Conservation (phyloP, 2,888 invertebrate species). For the Drosophila neutralis region DNA sequence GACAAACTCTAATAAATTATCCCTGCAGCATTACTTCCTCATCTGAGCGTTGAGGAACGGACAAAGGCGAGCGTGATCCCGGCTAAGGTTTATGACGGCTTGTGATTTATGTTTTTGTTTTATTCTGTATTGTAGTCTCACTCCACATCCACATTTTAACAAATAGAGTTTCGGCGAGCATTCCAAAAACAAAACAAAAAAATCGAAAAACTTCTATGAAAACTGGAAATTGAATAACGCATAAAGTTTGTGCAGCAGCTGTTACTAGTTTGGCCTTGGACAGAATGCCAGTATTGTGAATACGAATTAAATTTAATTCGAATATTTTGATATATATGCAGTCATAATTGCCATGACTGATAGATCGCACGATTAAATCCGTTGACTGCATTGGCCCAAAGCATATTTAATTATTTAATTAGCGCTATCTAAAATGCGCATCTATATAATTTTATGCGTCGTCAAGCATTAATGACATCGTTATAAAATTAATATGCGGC, state of each 20-base stretch:
- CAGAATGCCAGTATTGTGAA: background rate
- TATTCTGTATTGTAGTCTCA: constrained; percentile 11
- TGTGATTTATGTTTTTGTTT: constrained; percentile 49
- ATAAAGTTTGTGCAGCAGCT: constrained; percentile 31
- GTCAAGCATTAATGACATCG: constrained; percentile 71
- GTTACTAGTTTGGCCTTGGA: constrained; percentile 28
- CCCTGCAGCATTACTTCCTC: constrained; percentile 58
- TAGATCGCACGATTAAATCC: constrained; percentile 71
- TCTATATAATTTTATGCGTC: constrained; percentile 81
- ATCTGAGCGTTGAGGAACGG: constrained; percentile 43
- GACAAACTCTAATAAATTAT: constrained; percentile 40
- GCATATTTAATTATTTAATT: constrained; percentile 82
- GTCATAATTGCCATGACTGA: constrained; percentile 68
- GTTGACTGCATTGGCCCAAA: constrained; percentile 59
- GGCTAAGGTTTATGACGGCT: constrained; percentile 2
- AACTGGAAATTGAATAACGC: constrained; percentile 20
- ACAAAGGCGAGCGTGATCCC: constrained; percentile 9
- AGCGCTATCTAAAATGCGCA: constrained; percentile 74
- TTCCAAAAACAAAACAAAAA: constrained; percentile 23
- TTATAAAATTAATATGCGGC: constrained; percentile 71
- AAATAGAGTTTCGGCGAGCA: constrained; percentile 38
- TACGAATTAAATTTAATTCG: constrained; percentile 18
- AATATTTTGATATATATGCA: constrained; percentile 42
- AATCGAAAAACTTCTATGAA: background rate
- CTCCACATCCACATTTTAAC: constrained; percentile 9